Evolutionary conservation across 2,888 invertebrate species (phyloP).

Genomic region (Dryocosmus kuriphilus): DNA sequence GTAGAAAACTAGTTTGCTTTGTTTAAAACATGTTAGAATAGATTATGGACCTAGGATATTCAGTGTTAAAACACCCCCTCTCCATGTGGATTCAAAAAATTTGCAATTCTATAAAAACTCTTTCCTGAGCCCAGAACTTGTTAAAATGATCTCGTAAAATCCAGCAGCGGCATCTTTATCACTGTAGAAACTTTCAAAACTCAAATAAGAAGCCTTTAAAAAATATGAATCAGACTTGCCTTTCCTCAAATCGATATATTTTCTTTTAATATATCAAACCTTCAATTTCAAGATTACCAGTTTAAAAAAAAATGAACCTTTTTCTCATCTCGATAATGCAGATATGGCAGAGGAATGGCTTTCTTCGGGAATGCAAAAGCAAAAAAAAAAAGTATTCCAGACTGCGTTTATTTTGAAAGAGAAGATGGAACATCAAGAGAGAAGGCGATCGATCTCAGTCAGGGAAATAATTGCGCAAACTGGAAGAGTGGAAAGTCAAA

Average conservation of each 20-base stretch:
- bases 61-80: too few species aligned
- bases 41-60: background rate
- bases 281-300: constrained; percentile 1
- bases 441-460: background rate
- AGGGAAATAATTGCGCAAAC: constrained; percentile 13
- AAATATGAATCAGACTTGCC: background rate
- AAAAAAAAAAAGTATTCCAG: constrained; percentile 1
- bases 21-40: background rate
- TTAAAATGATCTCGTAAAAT: background rate
- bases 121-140: background rate
- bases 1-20: background rate
- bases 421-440: constrained; percentile 6
- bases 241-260: background rate
- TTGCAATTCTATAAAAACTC: background rate
- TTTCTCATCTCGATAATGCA: background rate
- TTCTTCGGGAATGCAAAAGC: background rate
- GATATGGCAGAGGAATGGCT: background rate
- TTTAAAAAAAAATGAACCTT: background rate
- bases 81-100: too few species aligned
- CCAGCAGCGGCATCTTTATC: too few species aligned
- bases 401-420: background rate
- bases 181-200: too few species aligned
- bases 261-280: background rate
- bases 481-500: constrained; percentile 3
- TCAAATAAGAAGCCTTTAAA: background rate